A percentile compares a stretch with the other conserved stretches of the same genome.
These are phyloP conservation scores for Spatula versicolor DNA, from an alignment of 2,797 vertebrate genomes.

Conservation along the genomic window DNA sequence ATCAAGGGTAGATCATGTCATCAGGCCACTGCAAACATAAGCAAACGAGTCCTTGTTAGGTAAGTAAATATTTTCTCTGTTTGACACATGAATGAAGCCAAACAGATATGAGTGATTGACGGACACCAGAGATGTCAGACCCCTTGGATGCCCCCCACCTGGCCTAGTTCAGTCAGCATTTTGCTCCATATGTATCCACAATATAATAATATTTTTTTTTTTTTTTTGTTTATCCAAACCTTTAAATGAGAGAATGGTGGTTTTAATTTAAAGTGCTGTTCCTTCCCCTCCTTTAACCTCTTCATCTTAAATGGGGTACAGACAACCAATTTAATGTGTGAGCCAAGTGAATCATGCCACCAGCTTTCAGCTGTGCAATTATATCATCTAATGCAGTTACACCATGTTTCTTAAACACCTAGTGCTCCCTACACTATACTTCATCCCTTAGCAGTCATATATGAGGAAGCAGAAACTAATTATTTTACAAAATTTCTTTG, in stretches of 20 bases:
- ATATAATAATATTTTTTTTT: neutral
- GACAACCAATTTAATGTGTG: neutral
- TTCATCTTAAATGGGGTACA: neutral
- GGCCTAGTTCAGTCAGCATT: slow-evolving; percentile 36
- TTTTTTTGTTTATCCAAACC: slow-evolving; percentile 18
- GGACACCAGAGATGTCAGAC: neutral
- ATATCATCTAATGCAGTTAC: neutral
- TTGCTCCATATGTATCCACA: neutral
- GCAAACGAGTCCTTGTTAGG: neutral
- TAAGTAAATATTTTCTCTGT: slow-evolving; percentile 44
- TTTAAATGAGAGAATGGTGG: neutral
- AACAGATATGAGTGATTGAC: slow-evolving; percentile 55
- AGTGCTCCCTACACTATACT: neutral
- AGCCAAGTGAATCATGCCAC: neutral
- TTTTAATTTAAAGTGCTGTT: neutral
- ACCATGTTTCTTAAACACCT: neutral
- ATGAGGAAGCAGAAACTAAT: neutral
- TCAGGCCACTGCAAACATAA: slow-evolving; percentile 31
- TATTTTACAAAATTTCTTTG: neutral
- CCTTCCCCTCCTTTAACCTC: neutral
- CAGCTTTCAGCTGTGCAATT: neutral
- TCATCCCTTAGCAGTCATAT: neutral
- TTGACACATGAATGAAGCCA: slow-evolving; percentile 16
- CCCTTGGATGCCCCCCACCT: neutral
- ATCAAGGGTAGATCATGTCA: slow-evolving; percentile 43